These are phyloP conservation scores for Plutomurus gul DNA, from an alignment of 1,140 invertebrate genomes.

Conservation along the genomic window DNA sequence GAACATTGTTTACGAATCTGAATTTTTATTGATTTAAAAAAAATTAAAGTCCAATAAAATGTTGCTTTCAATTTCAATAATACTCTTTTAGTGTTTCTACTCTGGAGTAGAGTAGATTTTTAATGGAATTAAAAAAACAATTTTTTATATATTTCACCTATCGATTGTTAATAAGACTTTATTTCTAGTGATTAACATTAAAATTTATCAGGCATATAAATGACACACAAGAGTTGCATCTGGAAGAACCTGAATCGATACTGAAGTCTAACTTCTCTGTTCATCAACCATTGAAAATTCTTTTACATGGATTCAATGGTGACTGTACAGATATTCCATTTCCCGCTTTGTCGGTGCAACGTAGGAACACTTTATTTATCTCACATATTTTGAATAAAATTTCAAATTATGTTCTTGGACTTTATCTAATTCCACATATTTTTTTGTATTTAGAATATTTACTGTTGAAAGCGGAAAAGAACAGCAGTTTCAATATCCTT, in stretches of 20 bases:
- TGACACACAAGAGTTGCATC: not conserved
- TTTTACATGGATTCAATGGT: conserved; percentile 1
- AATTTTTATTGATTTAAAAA: too few species aligned
- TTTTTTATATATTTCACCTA: too few species aligned
- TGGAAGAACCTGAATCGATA: not conserved
- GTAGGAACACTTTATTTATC: not conserved
- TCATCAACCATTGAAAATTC: not conserved
- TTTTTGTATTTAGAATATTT: not conserved
- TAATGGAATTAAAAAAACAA: too few species aligned
- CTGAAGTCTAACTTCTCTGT: not conserved
- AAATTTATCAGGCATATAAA: not conserved
- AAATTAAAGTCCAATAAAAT: too few species aligned
- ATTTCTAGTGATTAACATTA: too few species aligned
- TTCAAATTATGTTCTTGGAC: not conserved
- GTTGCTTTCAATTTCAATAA: too few species aligned
- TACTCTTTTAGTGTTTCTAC: too few species aligned
- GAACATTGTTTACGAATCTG: too few species aligned
- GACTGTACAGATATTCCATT: not conserved
- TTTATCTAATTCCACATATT: not conserved
- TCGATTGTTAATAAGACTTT: too few species aligned
- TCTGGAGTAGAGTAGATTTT: too few species aligned
- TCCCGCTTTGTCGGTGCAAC: not conserved
- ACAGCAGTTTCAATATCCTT: not conserved
- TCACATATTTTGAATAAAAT: not conserved
- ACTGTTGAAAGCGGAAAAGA: not conserved